These are phyloP conservation scores for Cardiocondyla obscurior DNA, from an alignment of 1,140 invertebrate species.

Conservation along the genomic window DNA sequence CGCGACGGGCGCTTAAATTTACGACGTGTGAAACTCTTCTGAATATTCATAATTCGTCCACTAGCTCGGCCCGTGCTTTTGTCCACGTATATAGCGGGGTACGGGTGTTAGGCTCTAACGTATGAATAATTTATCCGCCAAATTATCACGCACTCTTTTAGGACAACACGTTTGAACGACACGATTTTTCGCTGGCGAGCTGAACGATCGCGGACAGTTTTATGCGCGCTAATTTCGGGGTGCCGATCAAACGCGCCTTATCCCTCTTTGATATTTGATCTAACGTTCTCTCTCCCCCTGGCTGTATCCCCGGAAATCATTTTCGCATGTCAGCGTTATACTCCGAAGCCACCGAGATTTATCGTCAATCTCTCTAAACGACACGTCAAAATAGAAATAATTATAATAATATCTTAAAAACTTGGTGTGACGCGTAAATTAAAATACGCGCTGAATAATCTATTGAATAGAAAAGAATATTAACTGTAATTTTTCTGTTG, in stretches of 20 bases:
- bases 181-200: constrained; percentile 71
- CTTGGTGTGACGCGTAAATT: too few species aligned
- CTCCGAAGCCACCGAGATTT: not conserved
- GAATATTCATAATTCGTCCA: constrained; percentile 80
- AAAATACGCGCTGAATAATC: too few species aligned
- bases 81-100: constrained; percentile 73
- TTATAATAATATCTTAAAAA: too few species aligned
- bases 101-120: constrained; percentile 56
- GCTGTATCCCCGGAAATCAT: not conserved
- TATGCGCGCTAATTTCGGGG: constrained; percentile 70
- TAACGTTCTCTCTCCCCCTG: not conserved
- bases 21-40: constrained; percentile 73
- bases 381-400: not conserved
- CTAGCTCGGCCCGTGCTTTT: constrained; percentile 25
- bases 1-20: constrained; percentile 59
- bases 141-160: constrained; percentile 68
- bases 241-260: constrained; percentile 46
- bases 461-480: too few species aligned
- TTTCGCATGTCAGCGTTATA: not conserved
- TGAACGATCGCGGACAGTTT: constrained; percentile 68
- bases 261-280: not conserved
- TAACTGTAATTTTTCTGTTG: too few species aligned
- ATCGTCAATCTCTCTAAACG: not conserved
- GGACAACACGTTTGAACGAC: constrained; percentile 60
- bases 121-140: constrained; percentile 79